These are phyloP conservation scores for Myripristis murdjan DNA, from an alignment of 2,797 vertebrate species.

Conservation along the genomic window DNA sequence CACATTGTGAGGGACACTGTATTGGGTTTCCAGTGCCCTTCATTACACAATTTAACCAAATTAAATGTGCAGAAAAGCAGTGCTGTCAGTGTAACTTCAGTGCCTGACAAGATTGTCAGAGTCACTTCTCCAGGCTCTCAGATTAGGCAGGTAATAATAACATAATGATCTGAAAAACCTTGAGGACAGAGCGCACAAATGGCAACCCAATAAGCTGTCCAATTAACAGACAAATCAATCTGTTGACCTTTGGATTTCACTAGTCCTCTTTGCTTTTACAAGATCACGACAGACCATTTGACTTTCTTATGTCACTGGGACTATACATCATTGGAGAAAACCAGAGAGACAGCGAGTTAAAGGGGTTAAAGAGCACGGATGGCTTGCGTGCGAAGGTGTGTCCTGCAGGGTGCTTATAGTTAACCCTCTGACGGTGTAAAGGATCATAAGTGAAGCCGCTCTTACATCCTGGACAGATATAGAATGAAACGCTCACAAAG, in stretches of 20 bases:
- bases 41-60: too few relatives aligned
- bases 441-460: slow-evolving; percentile 11
- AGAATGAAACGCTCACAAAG: background rate
- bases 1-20: too few relatives aligned
- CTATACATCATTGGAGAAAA: background rate
- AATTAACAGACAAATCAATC: slow-evolving; percentile 19
- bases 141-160: slow-evolving; percentile 24
- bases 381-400: background rate
- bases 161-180: slow-evolving; percentile 25
- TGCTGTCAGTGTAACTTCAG: slow-evolving; percentile 3
- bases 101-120: slow-evolving; percentile 2
- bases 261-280: background rate
- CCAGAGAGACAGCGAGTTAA: background rate
- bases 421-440: slow-evolving; percentile 7
- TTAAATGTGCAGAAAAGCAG: background rate
- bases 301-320: slow-evolving; percentile 5
- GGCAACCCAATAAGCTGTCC: slow-evolving; percentile 30
- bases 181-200: slow-evolving; percentile 27
- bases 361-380: too few relatives aligned
- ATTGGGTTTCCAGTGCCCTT: too few relatives aligned
- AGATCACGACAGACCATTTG: background rate
- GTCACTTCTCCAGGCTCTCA: slow-evolving; percentile 3
- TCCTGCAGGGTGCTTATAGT: background rate
- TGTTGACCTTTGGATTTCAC: slow-evolving; percentile 28
- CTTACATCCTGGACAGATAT: slow-evolving; percentile 13